Evolutionary conservation across 1,140 invertebrate species (phyloP).

Genomic region (Dolichoris vasculosae): DNA sequence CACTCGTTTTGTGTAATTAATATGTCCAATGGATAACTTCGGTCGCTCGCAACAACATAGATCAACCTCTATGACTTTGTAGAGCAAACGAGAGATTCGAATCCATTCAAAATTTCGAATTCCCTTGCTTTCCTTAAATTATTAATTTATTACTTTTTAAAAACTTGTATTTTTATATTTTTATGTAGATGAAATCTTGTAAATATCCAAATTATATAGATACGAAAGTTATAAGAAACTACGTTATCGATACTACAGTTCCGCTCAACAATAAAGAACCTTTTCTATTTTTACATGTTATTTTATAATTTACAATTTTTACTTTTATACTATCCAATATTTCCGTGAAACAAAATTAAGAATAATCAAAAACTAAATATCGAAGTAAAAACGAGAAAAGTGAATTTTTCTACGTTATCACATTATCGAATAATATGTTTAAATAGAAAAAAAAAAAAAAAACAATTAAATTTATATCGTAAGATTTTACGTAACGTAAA

Average conservation of each 20-base stretch:
- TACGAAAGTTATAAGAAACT: conserved; percentile 7
- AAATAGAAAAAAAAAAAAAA: conserved; percentile 2
- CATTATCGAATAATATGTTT: conserved; percentile 2
- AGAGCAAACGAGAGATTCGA: conserved; percentile 21
- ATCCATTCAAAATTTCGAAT: conserved; percentile 44
- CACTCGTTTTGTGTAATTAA: conserved; percentile 32
- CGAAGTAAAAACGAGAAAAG: background rate
- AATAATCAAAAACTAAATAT: no score
- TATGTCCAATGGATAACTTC: conserved; percentile 14
- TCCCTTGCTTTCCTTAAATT: conserved; percentile 49
- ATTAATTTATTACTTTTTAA: conserved; percentile 60
- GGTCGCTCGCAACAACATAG: conserved; percentile 48
- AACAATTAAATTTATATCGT: background rate
- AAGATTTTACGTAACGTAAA: conserved; percentile 8
- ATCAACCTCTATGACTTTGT: conserved; percentile 48
- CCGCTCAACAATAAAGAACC: background rate
- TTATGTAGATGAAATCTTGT: conserved; percentile 28
- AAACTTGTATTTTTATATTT: conserved; percentile 22
- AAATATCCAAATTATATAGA: conserved; percentile 14
- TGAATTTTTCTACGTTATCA: background rate
- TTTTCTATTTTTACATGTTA: conserved; percentile 1
- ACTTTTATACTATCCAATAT: background rate
- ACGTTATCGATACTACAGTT: background rate
- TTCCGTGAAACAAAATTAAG: background rate
- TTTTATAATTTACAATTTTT: background rate